A percentile compares a stretch with the other conserved stretches of the same genome.
phyloP scores from a whole-genome alignment of 2,888 invertebrate genomes.

The Tinea pellionella region DNA sequence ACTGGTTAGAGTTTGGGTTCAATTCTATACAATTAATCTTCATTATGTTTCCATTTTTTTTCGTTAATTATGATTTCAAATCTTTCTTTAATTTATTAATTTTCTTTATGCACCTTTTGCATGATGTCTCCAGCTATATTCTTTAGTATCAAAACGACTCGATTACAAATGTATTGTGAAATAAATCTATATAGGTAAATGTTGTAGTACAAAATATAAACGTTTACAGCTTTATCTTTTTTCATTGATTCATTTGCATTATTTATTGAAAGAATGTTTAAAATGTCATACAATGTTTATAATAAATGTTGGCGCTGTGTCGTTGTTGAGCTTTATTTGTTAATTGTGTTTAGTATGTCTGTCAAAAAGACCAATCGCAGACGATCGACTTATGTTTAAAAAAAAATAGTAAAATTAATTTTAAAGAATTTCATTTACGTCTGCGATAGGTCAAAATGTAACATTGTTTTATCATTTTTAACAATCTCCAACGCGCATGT shows the following conservation, averaged over 20 bases:
- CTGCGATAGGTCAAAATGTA: not conserved
- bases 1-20: constrained; percentile 1
- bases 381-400: not conserved
- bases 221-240: not conserved
- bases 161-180: no score
- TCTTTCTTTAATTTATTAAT: constrained; percentile 3
- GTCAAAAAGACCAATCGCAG: not conserved
- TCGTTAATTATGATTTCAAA: not conserved
- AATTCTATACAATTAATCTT: not conserved
- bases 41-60: not conserved
- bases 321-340: not conserved
- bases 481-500: not conserved
- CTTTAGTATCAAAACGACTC: not conserved
- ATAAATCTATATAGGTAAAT: no score
- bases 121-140: not conserved
- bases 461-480: not conserved
- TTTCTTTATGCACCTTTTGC: not conserved
- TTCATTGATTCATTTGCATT: not conserved
- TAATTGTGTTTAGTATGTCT: not conserved
- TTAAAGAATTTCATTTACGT: no score
- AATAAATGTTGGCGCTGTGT: not conserved
- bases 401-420: no score
- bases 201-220: no score
- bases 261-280: not conserved
- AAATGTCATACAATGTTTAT: not conserved